Evolutionary conservation across 2,113 vertebrate genomes (phyloP), one percentile per base, ranked within the genome.

Genomic region (Podarcis raffonei): DNA sequence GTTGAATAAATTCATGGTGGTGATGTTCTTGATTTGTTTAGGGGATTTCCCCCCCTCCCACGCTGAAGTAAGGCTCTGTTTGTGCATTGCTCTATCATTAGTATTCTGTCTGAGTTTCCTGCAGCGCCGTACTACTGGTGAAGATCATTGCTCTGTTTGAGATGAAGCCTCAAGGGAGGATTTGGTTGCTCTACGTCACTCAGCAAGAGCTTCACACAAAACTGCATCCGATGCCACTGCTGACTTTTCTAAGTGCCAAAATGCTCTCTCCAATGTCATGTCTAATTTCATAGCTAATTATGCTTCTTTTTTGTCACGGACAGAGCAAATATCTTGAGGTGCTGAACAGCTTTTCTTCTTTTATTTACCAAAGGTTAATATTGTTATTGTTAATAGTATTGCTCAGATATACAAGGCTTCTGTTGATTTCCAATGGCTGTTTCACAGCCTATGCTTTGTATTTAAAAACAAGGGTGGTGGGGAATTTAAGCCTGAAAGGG

Each of bases 211-310:
- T 91, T 96, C 91, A 93, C 74, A 93, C 85, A 92, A 89, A 88
- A 86, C 90, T 81, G 79, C 87, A 93, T 93, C 90, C 89, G 80
- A 77, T 5, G 86, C 68, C 85, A 80, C n/a, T 0, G 0, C 82
- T 89, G 88, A 90, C 69, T 91, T 92, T 91, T 92, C 86, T 89
- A 87, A 85, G 87, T 87, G 90, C 86, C 87, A 95, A 93, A 94
- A 92, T 90, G 90, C 74, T 93, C 92, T 90, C 91, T 95, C 89
- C 74, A 53, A 77, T 93, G 94, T 94, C 93, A 91, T 86, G 85
- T 94, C 89, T 94, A 94, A 94, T 95, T 95, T 93, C 93, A 94
- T 90, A 87, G 27, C 91, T 94, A 94, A 94, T 95, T 93, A 94
- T 83, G 92, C 27, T 92, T 91, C 87, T 94, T 92, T 92, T 94